Percentiles rank a stretch among this genome's conserved stretches.
Evolutionary conservation across 2,113 vertebrate species (phyloP).

Genomic region (Tympanuchus pallidicinctus): DNA sequence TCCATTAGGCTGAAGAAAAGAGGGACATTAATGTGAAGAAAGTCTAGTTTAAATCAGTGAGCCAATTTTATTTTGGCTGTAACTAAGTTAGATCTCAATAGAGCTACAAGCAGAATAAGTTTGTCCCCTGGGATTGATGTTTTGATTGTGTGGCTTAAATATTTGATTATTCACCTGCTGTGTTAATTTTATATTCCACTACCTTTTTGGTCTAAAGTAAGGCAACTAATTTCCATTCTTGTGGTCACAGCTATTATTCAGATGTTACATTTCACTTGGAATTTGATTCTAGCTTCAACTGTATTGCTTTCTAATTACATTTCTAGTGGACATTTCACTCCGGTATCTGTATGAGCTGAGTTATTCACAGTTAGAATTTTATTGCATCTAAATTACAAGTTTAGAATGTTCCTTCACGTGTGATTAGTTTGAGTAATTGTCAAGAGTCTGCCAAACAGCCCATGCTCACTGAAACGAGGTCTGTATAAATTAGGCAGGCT

Average conservation of each 20-base stretch:
- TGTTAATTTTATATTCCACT: not conserved
- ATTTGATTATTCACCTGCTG: constrained; percentile 31
- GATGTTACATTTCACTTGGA: constrained; percentile 44
- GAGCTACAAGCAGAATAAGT: not conserved
- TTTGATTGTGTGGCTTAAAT: constrained; percentile 31
- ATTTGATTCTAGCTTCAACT: constrained; percentile 38
- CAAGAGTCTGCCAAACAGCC: constrained; percentile 52
- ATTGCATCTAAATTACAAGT: constrained; percentile 65
- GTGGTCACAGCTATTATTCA: constrained; percentile 21
- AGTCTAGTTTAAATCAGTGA: constrained; percentile 18
- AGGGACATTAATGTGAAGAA: not conserved
- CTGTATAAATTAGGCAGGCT: constrained; percentile 61
- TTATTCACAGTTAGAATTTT: constrained; percentile 64
- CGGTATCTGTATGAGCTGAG: constrained; percentile 7
- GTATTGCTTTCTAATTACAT: constrained; percentile 56
- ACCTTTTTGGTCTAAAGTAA: not conserved
- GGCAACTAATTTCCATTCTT: constrained; percentile 24
- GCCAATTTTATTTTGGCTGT: not conserved
- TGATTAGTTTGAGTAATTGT: constrained; percentile 74
- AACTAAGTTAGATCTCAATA: not conserved
- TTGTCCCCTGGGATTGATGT: not conserved
- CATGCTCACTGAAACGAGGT: constrained; percentile 34
- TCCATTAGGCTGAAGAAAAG: constrained; percentile 14
- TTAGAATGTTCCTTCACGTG: constrained; percentile 61
- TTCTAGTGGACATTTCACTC: constrained; percentile 39